Conservation (phyloP, 2,113 vertebrate species). For the Caracal caracal region DNA sequence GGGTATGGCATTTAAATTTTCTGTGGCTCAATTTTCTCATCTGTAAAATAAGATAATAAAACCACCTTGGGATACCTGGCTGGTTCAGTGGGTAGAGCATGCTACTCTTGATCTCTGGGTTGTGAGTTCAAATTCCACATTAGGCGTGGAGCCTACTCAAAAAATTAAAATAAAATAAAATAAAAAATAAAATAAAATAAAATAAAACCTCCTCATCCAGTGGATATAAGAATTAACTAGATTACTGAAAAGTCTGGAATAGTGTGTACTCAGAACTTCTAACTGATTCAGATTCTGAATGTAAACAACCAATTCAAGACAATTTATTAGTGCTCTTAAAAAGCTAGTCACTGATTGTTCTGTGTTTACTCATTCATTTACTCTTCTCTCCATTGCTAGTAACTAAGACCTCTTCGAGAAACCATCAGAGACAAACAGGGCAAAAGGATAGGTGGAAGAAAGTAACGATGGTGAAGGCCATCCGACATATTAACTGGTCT, state of each 20-base stretch:
- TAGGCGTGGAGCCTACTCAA: no score
- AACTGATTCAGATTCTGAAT: constrained; percentile 14
- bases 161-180: neutral
- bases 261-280: neutral
- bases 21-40: constrained; percentile 29
- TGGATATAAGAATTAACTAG: neutral
- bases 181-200: neutral
- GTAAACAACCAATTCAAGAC: constrained; percentile 8
- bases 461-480: neutral
- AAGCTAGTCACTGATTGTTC: neutral
- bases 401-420: neutral
- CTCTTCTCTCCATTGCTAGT: neutral
- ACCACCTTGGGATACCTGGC: neutral
- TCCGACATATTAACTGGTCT: neutral
- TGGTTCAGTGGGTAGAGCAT: no score
- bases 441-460: neutral
- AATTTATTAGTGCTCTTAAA: neutral
- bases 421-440: neutral
- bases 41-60: neutral
- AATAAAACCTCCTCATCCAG: neutral
- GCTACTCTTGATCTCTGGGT: no score
- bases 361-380: neutral
- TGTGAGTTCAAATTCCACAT: no score
- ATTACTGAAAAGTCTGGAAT: neutral
- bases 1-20: neutral